A percentile compares a stretch with the other conserved stretches of the same genome.
These are phyloP conservation scores for Calliscelio sp. DNA, from an alignment of 2,888 invertebrate species.

Conservation along the genomic window DNA sequence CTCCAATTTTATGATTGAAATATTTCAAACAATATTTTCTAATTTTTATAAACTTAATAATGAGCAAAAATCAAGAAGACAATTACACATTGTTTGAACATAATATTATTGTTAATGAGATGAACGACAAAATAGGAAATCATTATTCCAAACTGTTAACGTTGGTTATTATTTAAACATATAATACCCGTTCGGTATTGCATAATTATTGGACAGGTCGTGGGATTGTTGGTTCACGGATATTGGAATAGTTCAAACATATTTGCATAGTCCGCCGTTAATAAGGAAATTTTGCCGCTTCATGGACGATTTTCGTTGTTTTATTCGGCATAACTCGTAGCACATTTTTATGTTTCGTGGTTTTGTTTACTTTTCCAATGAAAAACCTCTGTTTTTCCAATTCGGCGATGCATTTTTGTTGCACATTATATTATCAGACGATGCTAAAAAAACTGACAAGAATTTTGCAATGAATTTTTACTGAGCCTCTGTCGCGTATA, in stretches of 20 bases:
- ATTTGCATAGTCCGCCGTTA: conserved; percentile 19
- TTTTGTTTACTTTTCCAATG: neutral
- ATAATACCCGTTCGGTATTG: neutral
- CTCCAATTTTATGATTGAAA: no score
- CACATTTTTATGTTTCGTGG: neutral
- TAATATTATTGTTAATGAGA: no score
- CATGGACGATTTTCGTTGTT: neutral
- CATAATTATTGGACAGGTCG: conserved; percentile 33
- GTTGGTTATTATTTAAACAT: neutral
- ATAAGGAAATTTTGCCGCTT: conserved; percentile 21
- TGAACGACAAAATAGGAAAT: no score
- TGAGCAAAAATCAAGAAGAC: no score
- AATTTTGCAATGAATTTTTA: conserved; percentile 25
- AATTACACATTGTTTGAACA: no score
- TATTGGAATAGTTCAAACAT: conserved; percentile 52
- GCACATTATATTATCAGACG: conserved; percentile 7
- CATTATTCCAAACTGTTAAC: neutral
- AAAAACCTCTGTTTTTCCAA: conserved; percentile 13
- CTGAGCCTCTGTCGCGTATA: neutral
- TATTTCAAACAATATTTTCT: neutral
- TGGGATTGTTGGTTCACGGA: conserved; percentile 16
- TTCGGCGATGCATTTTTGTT: conserved; percentile 20
- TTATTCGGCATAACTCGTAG: neutral
- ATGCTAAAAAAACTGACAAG: neutral
- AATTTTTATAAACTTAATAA: neutral